A percentile compares a stretch with the other conserved stretches of the same genome.
phyloP scores from a whole-genome alignment of 2,888 invertebrate species.

The Epinotia demarniana region DNA sequence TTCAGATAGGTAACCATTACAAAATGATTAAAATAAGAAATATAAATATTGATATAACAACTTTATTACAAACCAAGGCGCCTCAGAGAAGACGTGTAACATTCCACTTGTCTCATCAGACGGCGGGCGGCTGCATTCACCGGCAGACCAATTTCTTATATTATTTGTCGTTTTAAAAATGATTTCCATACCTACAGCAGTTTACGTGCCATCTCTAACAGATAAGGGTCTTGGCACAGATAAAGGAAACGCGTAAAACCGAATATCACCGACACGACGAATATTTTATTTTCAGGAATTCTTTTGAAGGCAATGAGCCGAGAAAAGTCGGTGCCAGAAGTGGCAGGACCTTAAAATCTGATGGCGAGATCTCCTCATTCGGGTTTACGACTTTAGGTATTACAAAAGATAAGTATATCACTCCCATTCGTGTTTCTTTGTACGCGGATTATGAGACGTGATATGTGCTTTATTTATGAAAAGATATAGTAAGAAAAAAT shows the following conservation, averaged over 20 bases:
- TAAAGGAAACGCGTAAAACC: conserved; percentile 42
- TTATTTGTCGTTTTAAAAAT: conserved; percentile 27
- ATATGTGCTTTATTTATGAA: conserved; percentile 75
- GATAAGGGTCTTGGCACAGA: conserved; percentile 40
- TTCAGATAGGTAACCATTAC: no score
- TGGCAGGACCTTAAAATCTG: conserved; percentile 51
- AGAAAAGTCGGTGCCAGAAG: conserved; percentile 44
- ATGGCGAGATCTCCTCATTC: conserved; percentile 62
- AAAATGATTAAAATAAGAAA: no score
- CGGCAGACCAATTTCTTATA: neutral
- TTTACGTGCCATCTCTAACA: conserved; percentile 41
- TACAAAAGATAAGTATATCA: conserved; percentile 76
- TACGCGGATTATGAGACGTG: conserved; percentile 80
- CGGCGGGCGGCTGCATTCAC: neutral
- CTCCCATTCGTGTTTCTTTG: conserved; percentile 77
- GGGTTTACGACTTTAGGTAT: conserved; percentile 76
- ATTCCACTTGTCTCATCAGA: neutral
- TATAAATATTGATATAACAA: no score
- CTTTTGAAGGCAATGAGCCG: conserved; percentile 44
- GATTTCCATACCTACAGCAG: conserved; percentile 20
- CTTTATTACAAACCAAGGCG: neutral
- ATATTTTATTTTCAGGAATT: conserved; percentile 44
- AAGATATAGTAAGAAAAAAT: conserved; percentile 62
- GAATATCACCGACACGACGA: conserved; percentile 40
- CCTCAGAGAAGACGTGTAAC: no score